phyloP scores from a whole-genome alignment of 2,113 vertebrate species.

The Cepphus grylle region DNA sequence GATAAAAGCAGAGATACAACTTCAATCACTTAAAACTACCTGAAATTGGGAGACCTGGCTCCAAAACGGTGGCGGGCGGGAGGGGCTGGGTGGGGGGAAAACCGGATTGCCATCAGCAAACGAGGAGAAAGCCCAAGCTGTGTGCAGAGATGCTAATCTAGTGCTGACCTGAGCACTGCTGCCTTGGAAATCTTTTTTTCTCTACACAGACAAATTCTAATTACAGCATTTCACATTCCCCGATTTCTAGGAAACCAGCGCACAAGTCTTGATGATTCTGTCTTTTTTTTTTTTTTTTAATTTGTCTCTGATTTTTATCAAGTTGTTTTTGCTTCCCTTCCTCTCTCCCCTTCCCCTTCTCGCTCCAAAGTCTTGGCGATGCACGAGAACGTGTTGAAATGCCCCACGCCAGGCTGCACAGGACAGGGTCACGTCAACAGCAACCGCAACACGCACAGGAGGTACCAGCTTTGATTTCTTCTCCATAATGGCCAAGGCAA shows the following conservation, averaged over 20 bases:
- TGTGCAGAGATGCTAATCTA: slow-evolving; percentile 4
- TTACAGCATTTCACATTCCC: neutral
- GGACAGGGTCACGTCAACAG: slow-evolving; percentile 99
- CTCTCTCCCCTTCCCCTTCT: slow-evolving; percentile 18
- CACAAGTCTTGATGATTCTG: slow-evolving; percentile 27
- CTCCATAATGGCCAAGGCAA: neutral
- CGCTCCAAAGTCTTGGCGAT: slow-evolving; percentile 87
- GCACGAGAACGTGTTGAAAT: slow-evolving; percentile 99
- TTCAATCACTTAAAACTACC: slow-evolving; percentile 46
- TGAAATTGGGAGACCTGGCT: neutral
- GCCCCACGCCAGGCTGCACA: slow-evolving; percentile 96
- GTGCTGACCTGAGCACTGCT: neutral
- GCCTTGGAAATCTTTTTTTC: neutral
- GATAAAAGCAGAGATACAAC: slow-evolving; percentile 8
- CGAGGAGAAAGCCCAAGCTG: neutral
- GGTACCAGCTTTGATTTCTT: slow-evolving; percentile 72
- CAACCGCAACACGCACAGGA: slow-evolving; percentile 98
- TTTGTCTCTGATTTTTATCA: slow-evolving; percentile 34
- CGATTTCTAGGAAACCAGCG: slow-evolving; percentile 1
- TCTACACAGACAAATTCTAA: neutral
- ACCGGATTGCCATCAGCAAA: neutral
- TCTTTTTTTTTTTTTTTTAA: neutral
- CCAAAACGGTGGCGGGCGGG: neutral
- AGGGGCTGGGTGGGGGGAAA: neutral
- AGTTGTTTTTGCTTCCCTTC: slow-evolving; percentile 28